phyloP scores from a whole-genome alignment of 2,113 vertebrate species.

The Neoarius graeffei region DNA sequence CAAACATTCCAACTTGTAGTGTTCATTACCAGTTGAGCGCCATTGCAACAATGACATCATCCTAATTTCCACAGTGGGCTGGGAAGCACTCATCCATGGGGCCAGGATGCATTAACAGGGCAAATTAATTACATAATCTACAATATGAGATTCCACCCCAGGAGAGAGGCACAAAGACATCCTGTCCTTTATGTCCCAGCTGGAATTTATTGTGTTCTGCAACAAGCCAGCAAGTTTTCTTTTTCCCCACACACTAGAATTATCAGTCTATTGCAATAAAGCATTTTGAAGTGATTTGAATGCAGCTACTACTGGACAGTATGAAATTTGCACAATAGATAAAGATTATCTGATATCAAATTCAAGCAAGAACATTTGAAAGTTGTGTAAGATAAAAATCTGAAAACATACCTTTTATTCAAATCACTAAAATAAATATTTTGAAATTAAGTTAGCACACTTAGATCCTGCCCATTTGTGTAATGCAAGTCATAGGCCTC shows the following conservation, averaged over 20 bases:
- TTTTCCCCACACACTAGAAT: not conserved
- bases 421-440: not conserved
- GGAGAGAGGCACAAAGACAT: not conserved
- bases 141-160: constrained; percentile 12
- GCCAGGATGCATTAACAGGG: not conserved
- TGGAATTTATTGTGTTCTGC: not conserved
- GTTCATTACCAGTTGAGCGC: constrained; percentile 18
- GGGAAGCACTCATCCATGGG: not conserved
- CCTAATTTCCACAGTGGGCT: constrained; percentile 26
- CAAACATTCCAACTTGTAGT: constrained; percentile 28
- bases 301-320: not conserved
- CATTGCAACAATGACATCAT: constrained; percentile 49
- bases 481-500: constrained; percentile 64
- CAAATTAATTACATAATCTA: constrained; percentile 13
- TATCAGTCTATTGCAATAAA: not conserved
- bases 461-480: constrained; percentile 50
- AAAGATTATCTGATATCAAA: not conserved
- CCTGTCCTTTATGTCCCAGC: not conserved
- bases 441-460: constrained; percentile 38
- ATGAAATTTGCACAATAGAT: not conserved
- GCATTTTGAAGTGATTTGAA: not conserved
- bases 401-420: not conserved
- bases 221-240: constrained; percentile 11
- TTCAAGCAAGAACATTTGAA: not conserved
- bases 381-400: not conserved